Evolutionary conservation across 2,113 vertebrate species (phyloP), one percentile per base, ranked within the genome.

Genomic region (Ibidorhyncha struthersii): DNA sequence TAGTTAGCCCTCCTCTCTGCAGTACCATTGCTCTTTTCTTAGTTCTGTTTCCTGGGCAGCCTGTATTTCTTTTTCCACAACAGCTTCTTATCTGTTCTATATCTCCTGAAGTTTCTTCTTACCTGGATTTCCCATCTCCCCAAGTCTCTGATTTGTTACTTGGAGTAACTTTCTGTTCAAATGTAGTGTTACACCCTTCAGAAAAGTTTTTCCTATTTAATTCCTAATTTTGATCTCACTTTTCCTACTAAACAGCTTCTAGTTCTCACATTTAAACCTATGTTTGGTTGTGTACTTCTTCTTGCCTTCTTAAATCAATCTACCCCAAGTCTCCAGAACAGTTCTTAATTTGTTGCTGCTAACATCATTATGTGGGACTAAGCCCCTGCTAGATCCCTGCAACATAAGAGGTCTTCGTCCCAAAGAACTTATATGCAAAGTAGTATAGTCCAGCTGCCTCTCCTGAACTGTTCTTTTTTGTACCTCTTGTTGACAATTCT

Each of bases 81-180:
- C 3, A 80, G 13, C 11, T 52, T 83, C 26, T 45, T 70, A 30
- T 50, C 12, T 79, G 22, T 9, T 58, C 19, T 67, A 8, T 20
- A 20, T 25, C 16, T 63, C 32, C 13, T 84, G 34, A 77, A 34
- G 19, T 55, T 76, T 76, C 49, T 72, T 77, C 26, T 89, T 45
- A 56, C 2, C 2, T n/a, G 32, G 4, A 19, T 62, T 40, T 34
- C 6, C 2, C 3, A 40, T 1, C 4, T 5, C 5, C 4, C 17
- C 18, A 73, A 25, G 4, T 69, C 26, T 67, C 41, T 47, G 4
- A 13, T 80, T 89, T 67, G 3, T 49, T 72, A 30, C 12, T 55
- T 55, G 9, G 5, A 45, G 12, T 50, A 90, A 21, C 9, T 59
- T 87, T 76, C 52, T 49, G 10, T 69, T 77, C 53, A 81, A 59